Percentiles rank a stretch among this genome's conserved stretches.
These are phyloP conservation scores for Hedya salicella DNA, from an alignment of 2,888 invertebrate species.

Conservation along the genomic window DNA sequence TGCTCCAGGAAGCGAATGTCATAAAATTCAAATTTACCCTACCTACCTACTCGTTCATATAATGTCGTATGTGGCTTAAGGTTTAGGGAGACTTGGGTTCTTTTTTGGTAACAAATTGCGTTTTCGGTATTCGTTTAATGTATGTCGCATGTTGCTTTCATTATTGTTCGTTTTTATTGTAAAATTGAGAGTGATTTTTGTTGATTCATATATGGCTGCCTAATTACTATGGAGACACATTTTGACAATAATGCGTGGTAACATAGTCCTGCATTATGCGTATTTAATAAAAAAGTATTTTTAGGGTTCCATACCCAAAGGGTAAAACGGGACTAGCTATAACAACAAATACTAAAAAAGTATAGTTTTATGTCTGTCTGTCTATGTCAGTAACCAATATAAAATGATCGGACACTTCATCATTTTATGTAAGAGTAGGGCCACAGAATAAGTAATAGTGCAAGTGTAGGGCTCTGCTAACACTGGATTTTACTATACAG, in stretches of 20 bases:
- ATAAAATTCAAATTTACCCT: slow-evolving; percentile 35
- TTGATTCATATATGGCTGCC: background rate
- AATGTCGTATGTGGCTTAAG: background rate
- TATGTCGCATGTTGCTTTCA: background rate
- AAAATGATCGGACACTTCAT: no score
- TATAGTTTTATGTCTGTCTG: no score
- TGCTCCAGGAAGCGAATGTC: slow-evolving; percentile 22
- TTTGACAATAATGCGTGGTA: background rate
- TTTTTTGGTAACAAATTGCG: background rate
- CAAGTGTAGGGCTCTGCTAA: no score
- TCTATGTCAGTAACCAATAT: no score
- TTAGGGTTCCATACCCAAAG: no score
- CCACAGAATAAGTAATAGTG: no score
- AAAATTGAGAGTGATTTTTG: background rate
- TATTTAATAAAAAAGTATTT: no score
- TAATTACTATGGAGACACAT: background rate
- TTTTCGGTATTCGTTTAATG: background rate
- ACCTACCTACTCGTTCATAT: background rate
- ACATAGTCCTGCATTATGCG: no score
- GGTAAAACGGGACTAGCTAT: no score
- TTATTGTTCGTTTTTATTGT: background rate
- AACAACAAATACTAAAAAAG: no score
- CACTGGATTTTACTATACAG: no score
- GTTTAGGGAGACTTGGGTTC: background rate
- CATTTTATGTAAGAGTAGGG: no score